Evolutionary conservation across 2,113 vertebrate species (phyloP).

Genomic region (Acrocephalus kingi): DNA sequence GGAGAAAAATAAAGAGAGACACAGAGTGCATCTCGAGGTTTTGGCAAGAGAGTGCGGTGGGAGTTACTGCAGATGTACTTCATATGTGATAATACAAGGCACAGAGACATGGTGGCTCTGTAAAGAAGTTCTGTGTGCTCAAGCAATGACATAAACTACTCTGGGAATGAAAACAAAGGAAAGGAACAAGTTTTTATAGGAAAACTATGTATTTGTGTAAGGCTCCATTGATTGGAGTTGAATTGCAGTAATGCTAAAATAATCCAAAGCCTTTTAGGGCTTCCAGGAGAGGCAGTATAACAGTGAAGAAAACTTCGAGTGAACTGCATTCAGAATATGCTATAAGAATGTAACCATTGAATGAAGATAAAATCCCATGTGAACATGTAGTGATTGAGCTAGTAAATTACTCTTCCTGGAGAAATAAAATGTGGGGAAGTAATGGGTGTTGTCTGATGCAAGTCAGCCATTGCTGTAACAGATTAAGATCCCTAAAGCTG

Average conservation of each 20-base stretch:
- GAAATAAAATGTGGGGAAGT: neutral
- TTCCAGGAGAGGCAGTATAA: neutral
- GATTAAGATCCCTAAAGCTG: neutral
- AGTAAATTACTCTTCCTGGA: neutral
- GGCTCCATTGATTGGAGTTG: neutral
- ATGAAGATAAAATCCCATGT: neutral
- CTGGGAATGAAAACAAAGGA: neutral
- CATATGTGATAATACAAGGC: fast-evolving
- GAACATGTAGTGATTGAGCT: neutral
- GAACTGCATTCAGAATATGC: neutral
- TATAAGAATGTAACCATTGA: neutral
- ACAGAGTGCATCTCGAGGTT: neutral
- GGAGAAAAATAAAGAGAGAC: neutral
- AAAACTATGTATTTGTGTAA: neutral
- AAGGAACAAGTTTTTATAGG: neutral
- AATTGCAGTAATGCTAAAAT: neutral
- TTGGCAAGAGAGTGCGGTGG: neutral
- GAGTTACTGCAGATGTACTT: neutral
- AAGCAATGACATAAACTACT: neutral
- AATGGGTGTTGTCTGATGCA: neutral
- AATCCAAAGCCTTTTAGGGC: neutral
- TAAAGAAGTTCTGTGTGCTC: neutral
- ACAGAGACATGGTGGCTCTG: neutral
- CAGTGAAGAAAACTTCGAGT: neutral
- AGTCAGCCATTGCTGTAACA: neutral